phyloP scores from a whole-genome alignment of 2,797 vertebrate species.

The Microchirus variegatus region DNA sequence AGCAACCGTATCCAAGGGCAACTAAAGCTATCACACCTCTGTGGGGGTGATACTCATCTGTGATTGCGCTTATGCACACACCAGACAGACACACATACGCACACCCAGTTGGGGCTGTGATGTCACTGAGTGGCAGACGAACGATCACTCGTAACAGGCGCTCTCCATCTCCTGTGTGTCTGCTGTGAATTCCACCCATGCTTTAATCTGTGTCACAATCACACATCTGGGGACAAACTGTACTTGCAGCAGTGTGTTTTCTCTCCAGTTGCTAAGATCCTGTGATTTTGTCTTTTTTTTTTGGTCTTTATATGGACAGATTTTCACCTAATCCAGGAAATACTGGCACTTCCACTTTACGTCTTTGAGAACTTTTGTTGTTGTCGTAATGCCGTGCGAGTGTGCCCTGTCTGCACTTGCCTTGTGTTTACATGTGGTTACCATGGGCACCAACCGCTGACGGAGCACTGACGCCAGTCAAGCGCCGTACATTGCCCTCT shows the following conservation, averaged over 20 bases:
- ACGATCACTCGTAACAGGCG: conserved; percentile 11
- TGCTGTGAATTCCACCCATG: conserved; percentile 53
- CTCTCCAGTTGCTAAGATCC: conserved; percentile 8
- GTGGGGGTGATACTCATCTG: conserved; percentile 23
- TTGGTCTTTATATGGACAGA: conserved; percentile 23
- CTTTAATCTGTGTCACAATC: conserved; percentile 23
- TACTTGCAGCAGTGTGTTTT: conserved; percentile 35
- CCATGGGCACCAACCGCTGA: conserved; percentile 46
- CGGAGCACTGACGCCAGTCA: conserved; percentile 23
- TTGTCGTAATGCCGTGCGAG: not conserved
- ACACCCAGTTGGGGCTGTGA: conserved; percentile 31
- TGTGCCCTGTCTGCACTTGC: conserved; percentile 34
- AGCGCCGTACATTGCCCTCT: conserved; percentile 39
- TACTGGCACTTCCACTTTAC: conserved; percentile 68
- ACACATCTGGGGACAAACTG: conserved; percentile 52
- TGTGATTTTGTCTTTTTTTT: conserved; percentile 7
- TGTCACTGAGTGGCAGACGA: conserved; percentile 18
- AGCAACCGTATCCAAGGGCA: conserved; percentile 71
- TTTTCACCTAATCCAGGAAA: conserved; percentile 36
- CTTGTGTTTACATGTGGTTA: conserved; percentile 58
- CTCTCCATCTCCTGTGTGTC: conserved; percentile 1
- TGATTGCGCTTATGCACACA: conserved; percentile 8
- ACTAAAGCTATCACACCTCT: conserved; percentile 39
- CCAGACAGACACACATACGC: conserved; percentile 10
- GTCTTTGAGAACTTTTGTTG: conserved; percentile 8